phyloP scores from a whole-genome alignment of 2,113 vertebrate genomes.

The Sisor rabdophorus region DNA sequence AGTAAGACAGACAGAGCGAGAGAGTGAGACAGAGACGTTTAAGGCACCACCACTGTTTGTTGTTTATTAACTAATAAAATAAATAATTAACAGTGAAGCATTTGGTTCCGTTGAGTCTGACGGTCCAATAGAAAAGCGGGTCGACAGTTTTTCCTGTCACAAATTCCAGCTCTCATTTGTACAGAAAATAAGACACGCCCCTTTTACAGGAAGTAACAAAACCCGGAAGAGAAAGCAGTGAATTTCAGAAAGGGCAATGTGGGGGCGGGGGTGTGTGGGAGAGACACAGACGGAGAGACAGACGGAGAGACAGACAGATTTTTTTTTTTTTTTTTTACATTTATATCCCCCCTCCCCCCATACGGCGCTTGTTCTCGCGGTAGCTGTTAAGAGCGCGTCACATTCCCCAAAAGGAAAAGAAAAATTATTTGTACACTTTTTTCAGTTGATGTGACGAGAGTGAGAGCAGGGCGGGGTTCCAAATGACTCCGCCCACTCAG shows the following conservation, averaged over 20 bases:
- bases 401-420: conserved; percentile 23
- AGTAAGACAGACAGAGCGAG: conserved; percentile 17
- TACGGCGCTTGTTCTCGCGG: conserved; percentile 8
- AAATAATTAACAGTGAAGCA: conserved; percentile 50
- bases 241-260: conserved; percentile 3
- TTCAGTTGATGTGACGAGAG: conserved; percentile 19
- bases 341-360: conserved; percentile 28
- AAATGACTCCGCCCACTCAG: conserved; percentile 25
- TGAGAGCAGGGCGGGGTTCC: background rate
- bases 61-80: conserved; percentile 50
- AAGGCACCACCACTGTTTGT: conserved; percentile 74
- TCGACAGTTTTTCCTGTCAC: conserved; percentile 38
- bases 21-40: conserved; percentile 14
- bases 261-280: background rate
- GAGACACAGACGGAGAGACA: background rate
- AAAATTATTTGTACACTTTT: conserved; percentile 24
- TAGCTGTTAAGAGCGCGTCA: no score
- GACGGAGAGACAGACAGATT: conserved; percentile 7
- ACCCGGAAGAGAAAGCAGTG: conserved; percentile 29
- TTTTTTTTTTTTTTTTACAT: conserved; percentile 16
- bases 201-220: conserved; percentile 2
- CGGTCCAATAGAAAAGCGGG: conserved; percentile 40
- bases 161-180: conserved; percentile 31
- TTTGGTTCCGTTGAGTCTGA: conserved; percentile 12
- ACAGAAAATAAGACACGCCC: conserved; percentile 34